Evolutionary conservation across 2,113 vertebrate species (phyloP).

Genomic region (Irena cyanogastra): DNA sequence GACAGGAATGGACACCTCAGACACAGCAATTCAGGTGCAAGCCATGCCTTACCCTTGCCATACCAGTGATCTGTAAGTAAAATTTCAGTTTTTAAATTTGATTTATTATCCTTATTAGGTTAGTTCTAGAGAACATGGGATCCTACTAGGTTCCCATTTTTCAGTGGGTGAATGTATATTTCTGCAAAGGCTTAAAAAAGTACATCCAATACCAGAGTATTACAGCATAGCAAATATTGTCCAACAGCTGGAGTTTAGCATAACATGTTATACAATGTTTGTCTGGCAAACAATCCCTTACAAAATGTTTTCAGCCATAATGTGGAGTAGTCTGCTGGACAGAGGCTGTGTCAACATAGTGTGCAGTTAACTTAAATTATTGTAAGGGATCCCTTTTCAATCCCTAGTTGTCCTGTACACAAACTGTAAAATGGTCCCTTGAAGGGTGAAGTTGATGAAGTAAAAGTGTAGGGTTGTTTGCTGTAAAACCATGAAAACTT

Average conservation of each 20-base stretch:
- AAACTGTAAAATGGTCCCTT: not conserved
- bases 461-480: not conserved
- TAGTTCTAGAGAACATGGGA: not conserved
- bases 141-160: not conserved
- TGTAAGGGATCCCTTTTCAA: not conserved
- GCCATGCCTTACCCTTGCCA: constrained; percentile 75
- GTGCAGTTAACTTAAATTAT: not conserved
- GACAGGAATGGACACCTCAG: constrained; percentile 33
- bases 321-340: not conserved
- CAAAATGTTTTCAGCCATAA: not conserved
- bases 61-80: constrained; percentile 71
- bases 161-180: not conserved
- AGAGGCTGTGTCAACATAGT: not conserved
- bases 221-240: not conserved
- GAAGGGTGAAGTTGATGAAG: not conserved
- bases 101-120: not conserved
- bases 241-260: not conserved
- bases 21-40: constrained; percentile 56
- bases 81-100: not conserved
- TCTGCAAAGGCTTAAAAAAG: not conserved
- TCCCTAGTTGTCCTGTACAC: not conserved
- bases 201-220: not conserved
- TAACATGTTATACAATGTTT: not conserved
- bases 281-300: not conserved
- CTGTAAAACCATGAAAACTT: not conserved